phyloP scores from a whole-genome alignment of 1,140 invertebrate species.

The Pseudomyrmex cubaensis region DNA sequence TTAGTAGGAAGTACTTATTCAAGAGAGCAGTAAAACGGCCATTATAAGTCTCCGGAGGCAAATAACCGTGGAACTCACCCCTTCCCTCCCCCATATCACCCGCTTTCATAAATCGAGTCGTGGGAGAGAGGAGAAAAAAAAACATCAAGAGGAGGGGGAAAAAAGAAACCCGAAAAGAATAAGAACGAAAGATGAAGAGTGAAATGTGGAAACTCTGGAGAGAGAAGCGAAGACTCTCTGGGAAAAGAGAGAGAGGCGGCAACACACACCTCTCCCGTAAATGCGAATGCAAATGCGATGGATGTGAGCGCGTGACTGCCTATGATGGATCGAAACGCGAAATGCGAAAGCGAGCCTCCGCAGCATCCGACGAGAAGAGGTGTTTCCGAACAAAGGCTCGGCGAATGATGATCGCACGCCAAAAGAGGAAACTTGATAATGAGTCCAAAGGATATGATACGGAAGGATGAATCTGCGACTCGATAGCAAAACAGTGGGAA shows the following conservation, averaged over 20 bases:
- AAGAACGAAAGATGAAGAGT: conserved; percentile 43
- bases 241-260: background rate
- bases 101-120: conserved; percentile 60
- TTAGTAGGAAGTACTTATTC: conserved; percentile 65
- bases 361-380: background rate
- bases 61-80: conserved; percentile 64
- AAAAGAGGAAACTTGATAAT: conserved; percentile 59
- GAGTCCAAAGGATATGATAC: conserved; percentile 55
- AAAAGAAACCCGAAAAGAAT: conserved; percentile 14
- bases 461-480: conserved; percentile 56
- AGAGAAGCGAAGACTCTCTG: background rate
- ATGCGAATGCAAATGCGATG: background rate
- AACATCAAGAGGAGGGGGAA: background rate
- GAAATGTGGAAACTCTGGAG: conserved; percentile 1
- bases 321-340: background rate
- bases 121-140: conserved; percentile 13
- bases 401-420: conserved; percentile 29
- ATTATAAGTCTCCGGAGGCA: conserved; percentile 69
- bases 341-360: background rate
- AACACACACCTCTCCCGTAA: background rate
- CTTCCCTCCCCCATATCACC: conserved; percentile 40
- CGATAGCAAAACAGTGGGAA: conserved; percentile 25
- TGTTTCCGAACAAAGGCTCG: conserved; percentile 48
- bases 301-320: background rate
- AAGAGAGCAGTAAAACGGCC: conserved; percentile 54